Evolutionary conservation across 35 echinoderm and acorn worm genomes (phyloP).

Genomic region (Apostichopus japonicus): DNA sequence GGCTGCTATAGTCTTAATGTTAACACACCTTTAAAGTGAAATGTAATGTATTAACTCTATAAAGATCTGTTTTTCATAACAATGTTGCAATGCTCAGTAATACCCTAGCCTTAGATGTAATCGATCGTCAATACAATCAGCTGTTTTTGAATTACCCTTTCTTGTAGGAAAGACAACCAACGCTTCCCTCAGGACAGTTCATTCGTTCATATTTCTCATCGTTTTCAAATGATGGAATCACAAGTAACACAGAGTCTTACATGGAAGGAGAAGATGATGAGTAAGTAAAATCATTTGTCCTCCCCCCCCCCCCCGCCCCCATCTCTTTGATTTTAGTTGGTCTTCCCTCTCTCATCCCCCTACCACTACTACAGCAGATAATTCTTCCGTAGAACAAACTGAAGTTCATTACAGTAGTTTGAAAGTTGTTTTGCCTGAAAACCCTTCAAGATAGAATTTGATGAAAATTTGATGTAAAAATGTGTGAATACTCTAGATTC

Average conservation of each 20-base stretch:
- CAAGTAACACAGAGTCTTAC: slow-evolving; percentile 65
- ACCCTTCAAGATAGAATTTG: too few species aligned
- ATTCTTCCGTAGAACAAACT: too few species aligned
- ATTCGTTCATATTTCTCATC: slow-evolving; percentile 97
- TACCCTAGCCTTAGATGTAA: too few species aligned
- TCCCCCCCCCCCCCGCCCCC: too few species aligned
- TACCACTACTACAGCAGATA: too few species aligned
- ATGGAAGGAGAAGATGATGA: slow-evolving; percentile 1
- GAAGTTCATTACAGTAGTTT: too few species aligned
- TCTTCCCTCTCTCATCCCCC: too few species aligned
- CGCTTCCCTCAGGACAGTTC: slow-evolving; percentile 88
- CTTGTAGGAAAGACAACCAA: slow-evolving; percentile 81
- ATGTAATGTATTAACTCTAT: neutral
- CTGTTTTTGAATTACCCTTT: neutral
- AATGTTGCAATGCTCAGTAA: too few species aligned
- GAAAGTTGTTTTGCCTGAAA: too few species aligned
- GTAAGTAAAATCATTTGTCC: neutral
- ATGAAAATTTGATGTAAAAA: too few species aligned
- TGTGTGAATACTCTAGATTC: too few species aligned
- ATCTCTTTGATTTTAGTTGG: too few species aligned
- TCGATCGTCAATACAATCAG: neutral
- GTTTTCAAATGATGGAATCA: slow-evolving; percentile 96
- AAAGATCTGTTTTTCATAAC: neutral
- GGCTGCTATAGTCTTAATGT: neutral
- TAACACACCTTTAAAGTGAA: neutral